These are phyloP conservation scores for Brienomyrus longianalis DNA, from an alignment of 2,113 vertebrate species.

Conservation along the genomic window DNA sequence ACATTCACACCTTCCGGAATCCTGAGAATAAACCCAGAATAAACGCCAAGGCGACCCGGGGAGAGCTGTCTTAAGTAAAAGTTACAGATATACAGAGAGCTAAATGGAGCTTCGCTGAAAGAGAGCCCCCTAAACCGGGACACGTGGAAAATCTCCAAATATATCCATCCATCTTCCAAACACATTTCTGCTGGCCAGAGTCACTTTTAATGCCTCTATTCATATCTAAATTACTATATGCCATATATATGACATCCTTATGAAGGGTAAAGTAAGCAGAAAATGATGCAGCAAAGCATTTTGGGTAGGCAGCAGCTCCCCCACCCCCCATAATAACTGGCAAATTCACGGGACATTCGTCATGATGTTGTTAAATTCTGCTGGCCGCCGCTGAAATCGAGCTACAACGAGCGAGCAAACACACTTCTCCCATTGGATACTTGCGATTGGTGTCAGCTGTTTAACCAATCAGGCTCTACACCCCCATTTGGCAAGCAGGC, in stretches of 20 bases:
- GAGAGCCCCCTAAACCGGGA: neutral
- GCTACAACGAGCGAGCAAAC: neutral
- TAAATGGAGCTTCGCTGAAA: neutral
- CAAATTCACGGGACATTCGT: neutral
- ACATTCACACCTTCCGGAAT: neutral
- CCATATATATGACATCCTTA: neutral
- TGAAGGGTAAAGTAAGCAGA: neutral
- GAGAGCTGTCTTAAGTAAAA: neutral
- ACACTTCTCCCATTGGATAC: neutral
- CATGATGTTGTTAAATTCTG: neutral
- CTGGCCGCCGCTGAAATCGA: neutral
- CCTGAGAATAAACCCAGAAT: neutral
- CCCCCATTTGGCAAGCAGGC: neutral
- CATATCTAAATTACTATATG: neutral
- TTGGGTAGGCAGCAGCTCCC: too few relatives aligned
- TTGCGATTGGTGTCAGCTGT: neutral
- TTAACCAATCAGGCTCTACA: neutral
- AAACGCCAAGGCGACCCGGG: neutral
- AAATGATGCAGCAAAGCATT: neutral
- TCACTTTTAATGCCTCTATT: neutral
- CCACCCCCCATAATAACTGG: neutral
- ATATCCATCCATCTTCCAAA: neutral
- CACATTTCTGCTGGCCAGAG: neutral
- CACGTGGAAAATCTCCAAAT: neutral
- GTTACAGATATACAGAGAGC: neutral